phyloP scores from a whole-genome alignment of 2,113 vertebrate species.

The Elachura formosa region DNA sequence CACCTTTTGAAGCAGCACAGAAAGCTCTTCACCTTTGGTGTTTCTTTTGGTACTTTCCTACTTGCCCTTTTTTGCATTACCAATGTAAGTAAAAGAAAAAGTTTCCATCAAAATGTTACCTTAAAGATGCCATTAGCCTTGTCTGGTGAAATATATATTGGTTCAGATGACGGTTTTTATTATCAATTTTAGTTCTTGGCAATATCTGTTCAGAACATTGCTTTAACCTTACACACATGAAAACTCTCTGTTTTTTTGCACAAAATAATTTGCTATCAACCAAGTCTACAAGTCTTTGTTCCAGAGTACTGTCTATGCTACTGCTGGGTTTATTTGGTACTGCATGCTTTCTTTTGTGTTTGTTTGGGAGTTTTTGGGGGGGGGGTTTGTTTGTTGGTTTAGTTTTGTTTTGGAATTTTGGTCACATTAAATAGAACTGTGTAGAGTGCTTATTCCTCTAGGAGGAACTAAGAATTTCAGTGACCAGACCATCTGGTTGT shows the following conservation, averaged over 20 bases:
- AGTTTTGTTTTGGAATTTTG: neutral
- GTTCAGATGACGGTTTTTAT: neutral
- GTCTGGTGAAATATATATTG: neutral
- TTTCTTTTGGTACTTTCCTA: conserved; percentile 87
- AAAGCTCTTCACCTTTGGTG: conserved; percentile 89
- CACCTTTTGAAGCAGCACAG: conserved; percentile 89
- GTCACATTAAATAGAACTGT: neutral
- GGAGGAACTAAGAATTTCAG: neutral
- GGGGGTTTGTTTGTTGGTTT: neutral
- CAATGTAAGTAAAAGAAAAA: conserved; percentile 80
- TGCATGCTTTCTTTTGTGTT: neutral
- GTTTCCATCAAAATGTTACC: neutral
- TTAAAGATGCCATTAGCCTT: neutral
- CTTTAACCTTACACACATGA: neutral
- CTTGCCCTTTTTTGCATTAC: conserved; percentile 89
- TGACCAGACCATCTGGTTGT: neutral
- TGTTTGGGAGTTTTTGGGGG: neutral
- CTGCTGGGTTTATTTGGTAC: neutral
- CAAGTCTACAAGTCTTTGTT: neutral
- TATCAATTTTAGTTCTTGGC: neutral
- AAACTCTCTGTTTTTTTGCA: neutral
- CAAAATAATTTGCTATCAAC: neutral
- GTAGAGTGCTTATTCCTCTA: neutral
- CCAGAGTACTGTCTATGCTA: neutral
- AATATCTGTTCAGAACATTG: neutral